Evolutionary conservation across 2,888 invertebrate genomes (phyloP).

Genomic region (Drosophila anomalata): DNA sequence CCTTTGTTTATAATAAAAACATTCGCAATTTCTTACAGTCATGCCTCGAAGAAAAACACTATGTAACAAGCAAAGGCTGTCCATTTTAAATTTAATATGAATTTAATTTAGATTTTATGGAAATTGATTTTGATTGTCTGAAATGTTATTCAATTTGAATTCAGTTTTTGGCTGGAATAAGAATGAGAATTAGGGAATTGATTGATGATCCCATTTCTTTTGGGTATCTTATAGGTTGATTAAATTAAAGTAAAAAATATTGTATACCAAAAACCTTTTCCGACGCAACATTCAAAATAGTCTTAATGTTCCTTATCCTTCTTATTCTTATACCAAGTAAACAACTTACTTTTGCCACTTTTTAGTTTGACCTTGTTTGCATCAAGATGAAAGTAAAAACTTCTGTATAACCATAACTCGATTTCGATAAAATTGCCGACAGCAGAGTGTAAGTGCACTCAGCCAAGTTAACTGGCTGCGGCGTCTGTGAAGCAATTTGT

Average conservation of each 20-base stretch:
- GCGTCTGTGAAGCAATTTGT: slow-evolving; percentile 67
- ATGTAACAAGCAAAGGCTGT: slow-evolving; percentile 32
- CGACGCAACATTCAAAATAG: not conserved
- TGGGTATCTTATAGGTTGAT: not conserved
- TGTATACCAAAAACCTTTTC: not conserved
- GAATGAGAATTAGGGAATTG: not conserved
- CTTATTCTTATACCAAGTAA: not conserved
- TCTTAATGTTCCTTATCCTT: not conserved
- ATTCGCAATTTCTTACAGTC: slow-evolving; percentile 66
- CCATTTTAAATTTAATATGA: not conserved
- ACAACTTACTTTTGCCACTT: not conserved
- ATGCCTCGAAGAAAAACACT: slow-evolving; percentile 48
- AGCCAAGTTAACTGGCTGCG: slow-evolving; percentile 37
- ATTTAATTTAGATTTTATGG: not conserved
- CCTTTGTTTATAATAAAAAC: slow-evolving; percentile 78
- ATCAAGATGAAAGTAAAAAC: not conserved
- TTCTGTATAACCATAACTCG: slow-evolving; percentile 20
- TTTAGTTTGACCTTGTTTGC: not conserved
- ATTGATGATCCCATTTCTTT: not conserved
- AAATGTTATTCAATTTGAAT: not conserved
- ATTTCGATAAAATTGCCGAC: slow-evolving; percentile 22
- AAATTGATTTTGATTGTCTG: not conserved
- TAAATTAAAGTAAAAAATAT: not conserved
- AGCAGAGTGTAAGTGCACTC: slow-evolving; percentile 40
- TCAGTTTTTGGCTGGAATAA: not conserved